phyloP scores from a whole-genome alignment of 2,113 vertebrate species.

The Oceanodroma tethys region DNA sequence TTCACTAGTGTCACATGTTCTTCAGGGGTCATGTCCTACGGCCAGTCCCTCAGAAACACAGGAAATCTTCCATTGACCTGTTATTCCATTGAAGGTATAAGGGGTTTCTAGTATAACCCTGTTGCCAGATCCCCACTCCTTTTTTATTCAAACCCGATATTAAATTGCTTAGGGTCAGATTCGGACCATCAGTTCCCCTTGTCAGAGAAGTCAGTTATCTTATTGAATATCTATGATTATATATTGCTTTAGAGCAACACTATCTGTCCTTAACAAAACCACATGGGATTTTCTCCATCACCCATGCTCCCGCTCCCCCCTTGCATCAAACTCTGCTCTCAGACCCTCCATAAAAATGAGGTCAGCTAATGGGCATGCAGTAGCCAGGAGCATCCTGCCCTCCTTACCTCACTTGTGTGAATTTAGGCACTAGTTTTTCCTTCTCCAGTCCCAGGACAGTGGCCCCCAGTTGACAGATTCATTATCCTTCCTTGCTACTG shows the following conservation, averaged over 20 bases:
- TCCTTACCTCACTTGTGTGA: neutral
- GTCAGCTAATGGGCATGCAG: neutral
- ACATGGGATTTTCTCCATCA: neutral
- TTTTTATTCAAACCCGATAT: neutral
- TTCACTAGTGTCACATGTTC: neutral
- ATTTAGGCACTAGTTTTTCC: neutral
- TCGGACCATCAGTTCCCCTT: neutral
- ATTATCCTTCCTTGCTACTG: neutral
- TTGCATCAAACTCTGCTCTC: neutral
- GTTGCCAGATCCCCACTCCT: neutral
- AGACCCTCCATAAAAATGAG: neutral
- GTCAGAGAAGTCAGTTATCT: neutral
- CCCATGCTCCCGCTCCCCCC: neutral
- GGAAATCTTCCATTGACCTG: neutral
- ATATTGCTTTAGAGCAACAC: neutral
- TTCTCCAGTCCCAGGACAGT: neutral
- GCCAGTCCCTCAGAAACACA: neutral
- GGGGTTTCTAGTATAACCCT: neutral
- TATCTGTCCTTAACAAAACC: neutral
- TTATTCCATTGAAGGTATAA: neutral
- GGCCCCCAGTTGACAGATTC: slow-evolving; percentile 7
- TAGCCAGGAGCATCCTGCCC: neutral
- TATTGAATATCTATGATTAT: neutral
- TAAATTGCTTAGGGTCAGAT: neutral
- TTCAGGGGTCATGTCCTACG: neutral